These are phyloP conservation scores for Limnephilus marmoratus DNA, from an alignment of 2,888 invertebrate species.

Conservation along the genomic window DNA sequence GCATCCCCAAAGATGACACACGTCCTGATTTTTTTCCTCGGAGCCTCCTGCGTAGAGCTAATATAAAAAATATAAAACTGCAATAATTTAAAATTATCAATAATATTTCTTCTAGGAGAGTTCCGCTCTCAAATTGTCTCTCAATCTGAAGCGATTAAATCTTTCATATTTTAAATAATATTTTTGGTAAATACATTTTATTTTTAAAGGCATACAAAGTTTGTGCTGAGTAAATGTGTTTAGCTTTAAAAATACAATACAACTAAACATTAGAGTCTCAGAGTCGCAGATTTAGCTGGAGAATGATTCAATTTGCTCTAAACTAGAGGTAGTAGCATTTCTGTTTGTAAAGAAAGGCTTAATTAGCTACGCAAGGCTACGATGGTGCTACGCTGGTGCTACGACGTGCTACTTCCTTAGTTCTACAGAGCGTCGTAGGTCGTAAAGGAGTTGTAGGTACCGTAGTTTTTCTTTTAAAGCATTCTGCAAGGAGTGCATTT, in stretches of 20 bases:
- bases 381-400: not conserved
- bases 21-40: no score
- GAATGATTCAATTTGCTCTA: not conserved
- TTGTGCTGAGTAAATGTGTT: no score
- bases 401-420: not conserved
- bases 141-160: conserved; percentile 3
- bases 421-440: not conserved
- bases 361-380: not conserved
- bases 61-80: not conserved
- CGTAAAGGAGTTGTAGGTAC: not conserved
- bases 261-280: not conserved
- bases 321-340: not conserved
- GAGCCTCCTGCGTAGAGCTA: no score
- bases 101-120: not conserved
- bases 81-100: conserved; percentile 28
- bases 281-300: not conserved
- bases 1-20: no score
- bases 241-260: not conserved
- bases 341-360: not conserved
- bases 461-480: not conserved
- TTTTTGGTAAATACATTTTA: no score
- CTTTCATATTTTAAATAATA: no score
- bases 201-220: no score
- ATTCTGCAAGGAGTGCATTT: not conserved
- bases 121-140: conserved; percentile 4